A percentile compares a stretch with the other conserved stretches of the same genome.
Conservation (phyloP, 2,113 vertebrate genomes). For the Perccottus glenii region DNA sequence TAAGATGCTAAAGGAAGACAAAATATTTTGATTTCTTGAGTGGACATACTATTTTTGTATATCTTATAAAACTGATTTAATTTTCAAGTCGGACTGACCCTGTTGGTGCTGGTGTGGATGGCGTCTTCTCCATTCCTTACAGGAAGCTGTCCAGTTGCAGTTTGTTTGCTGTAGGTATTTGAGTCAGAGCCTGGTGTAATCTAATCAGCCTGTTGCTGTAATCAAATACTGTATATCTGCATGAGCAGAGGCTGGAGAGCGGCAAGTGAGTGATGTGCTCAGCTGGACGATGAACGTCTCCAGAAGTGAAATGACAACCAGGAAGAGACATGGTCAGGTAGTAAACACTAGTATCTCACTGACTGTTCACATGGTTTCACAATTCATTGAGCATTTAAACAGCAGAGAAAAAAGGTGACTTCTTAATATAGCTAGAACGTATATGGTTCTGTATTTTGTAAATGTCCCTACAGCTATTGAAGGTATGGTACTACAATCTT, state of each 20-base stretch:
- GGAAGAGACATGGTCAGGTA: constrained; percentile 19
- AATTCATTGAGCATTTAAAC: background rate
- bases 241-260: constrained; percentile 29
- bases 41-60: background rate
- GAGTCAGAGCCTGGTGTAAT: constrained; percentile 64
- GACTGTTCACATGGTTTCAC: background rate
- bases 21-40: background rate
- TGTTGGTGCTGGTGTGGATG: background rate
- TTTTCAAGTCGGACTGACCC: constrained; percentile 1
- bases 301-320: constrained; percentile 32
- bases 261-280: constrained; percentile 73
- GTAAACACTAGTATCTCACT: constrained; percentile 2
- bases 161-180: constrained; percentile 56
- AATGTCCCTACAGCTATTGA: too few relatives aligned
- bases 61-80: background rate
- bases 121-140: constrained; percentile 30
- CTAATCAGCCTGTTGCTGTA: constrained; percentile 66
- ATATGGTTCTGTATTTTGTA: too few relatives aligned
- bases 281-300: constrained; percentile 56
- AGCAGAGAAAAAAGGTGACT: background rate
- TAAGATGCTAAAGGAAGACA: too few relatives aligned
- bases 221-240: constrained; percentile 66
- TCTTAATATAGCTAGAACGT: background rate
- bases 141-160: constrained; percentile 51
- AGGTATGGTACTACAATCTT: too few relatives aligned